Conservation (phyloP, 2,113 vertebrate species). For the Bombycilla garrulus region DNA sequence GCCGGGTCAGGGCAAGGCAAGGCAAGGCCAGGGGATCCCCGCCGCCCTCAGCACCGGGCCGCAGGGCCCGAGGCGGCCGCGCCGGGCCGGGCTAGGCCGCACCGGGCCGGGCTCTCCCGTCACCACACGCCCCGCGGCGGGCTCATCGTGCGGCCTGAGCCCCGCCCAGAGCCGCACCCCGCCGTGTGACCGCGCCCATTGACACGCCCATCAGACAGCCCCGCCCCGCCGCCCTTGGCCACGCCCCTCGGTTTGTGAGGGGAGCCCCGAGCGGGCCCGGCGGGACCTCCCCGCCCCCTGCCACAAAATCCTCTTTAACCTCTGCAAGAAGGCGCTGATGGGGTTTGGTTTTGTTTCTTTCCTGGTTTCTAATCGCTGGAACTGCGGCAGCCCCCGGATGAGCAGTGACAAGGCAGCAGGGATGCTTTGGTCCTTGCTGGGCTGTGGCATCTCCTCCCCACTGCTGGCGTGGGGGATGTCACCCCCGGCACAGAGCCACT, state of each 20-base stretch:
- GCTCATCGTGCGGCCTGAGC: too few relatives aligned
- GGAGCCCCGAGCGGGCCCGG: too few relatives aligned
- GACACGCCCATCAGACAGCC: fast-evolving
- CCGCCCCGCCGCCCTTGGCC: fast-evolving
- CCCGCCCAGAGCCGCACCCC: fast-evolving
- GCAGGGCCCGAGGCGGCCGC: neutral
- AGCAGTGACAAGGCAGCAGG: fast-evolving
- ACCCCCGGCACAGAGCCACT: fast-evolving
- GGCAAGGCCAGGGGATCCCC: neutral
- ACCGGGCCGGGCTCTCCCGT: fast-evolving
- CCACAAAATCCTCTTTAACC: fast-evolving
- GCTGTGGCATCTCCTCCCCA: too few relatives aligned
- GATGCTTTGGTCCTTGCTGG: neutral
- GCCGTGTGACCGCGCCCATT: fast-evolving
- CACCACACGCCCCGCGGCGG: too few relatives aligned
- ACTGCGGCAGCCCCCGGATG: fast-evolving
- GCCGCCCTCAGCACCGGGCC: neutral
- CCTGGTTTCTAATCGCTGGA: fast-evolving
- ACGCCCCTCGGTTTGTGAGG: neutral
- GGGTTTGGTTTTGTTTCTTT: neutral
- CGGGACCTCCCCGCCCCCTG: neutral
- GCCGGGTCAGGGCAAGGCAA: too few relatives aligned
- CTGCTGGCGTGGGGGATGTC: fast-evolving
- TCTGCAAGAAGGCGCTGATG: fast-evolving
- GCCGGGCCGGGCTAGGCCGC: fast-evolving